Percentiles rank a stretch among this genome's conserved stretches.
phyloP scores from a whole-genome alignment of 2,113 vertebrate genomes.

The Corythoichthys intestinalis region DNA sequence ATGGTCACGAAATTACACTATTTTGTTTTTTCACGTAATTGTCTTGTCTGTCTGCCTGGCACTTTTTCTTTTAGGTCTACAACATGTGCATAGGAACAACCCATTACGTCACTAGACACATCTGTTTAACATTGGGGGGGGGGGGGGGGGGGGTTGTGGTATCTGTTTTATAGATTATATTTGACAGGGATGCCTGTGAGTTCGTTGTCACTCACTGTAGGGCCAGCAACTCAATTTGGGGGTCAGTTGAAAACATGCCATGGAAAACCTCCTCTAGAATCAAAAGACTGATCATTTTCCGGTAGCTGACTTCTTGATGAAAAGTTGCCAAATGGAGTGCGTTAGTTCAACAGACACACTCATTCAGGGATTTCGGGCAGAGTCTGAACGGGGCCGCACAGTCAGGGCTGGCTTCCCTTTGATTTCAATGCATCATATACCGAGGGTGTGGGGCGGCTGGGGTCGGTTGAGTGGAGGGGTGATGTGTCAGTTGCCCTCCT shows the following conservation, averaged over 20 bases:
- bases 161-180: constrained; percentile 1
- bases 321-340: background rate
- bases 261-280: background rate
- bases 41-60: background rate
- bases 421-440: too few species aligned
- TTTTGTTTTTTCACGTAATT: background rate
- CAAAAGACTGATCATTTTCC: background rate
- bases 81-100: background rate
- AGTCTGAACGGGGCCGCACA: too few species aligned
- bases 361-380: too few species aligned
- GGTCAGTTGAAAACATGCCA: background rate
- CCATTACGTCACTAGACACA: background rate
- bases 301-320: background rate
- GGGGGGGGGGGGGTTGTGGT: background rate
- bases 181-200: background rate
- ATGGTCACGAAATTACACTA: too few species aligned
- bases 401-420: too few species aligned
- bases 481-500: too few species aligned
- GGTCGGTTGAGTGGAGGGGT: too few species aligned
- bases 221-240: background rate
- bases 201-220: background rate
- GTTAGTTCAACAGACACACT: background rate
- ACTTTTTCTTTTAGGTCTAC: background rate
- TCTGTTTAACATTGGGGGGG: background rate
- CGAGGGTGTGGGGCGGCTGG: too few species aligned